These are phyloP conservation scores for Lithophane leautieri DNA, from an alignment of 2,888 invertebrate species.

Conservation along the genomic window DNA sequence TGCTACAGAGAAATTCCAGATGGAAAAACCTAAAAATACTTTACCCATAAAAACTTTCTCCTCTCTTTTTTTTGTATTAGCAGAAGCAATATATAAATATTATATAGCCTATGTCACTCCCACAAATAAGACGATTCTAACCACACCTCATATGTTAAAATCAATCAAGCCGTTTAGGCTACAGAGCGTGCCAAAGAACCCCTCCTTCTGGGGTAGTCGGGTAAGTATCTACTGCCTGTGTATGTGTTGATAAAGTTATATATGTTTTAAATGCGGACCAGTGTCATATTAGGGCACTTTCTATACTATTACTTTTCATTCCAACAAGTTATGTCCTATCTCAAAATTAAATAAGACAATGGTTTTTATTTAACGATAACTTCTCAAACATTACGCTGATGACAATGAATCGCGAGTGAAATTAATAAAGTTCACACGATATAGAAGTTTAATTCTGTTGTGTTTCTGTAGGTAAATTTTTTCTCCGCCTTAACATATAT, in stretches of 20 bases:
- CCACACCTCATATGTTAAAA: too few relatives aligned
- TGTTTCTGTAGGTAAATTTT: conserved; percentile 16
- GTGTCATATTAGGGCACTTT: conserved; percentile 39
- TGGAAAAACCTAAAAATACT: background rate
- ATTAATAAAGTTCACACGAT: background rate
- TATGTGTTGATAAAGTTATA: conserved; percentile 16
- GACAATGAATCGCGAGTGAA: conserved; percentile 3
- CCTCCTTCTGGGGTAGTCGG: too few relatives aligned
- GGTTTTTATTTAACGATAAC: conserved; percentile 33
- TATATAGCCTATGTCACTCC: too few relatives aligned
- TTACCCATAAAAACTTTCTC: too few relatives aligned
- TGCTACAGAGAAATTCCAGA: background rate
- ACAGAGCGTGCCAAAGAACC: too few relatives aligned
- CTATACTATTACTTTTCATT: conserved; percentile 46
- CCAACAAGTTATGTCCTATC: conserved; percentile 46
- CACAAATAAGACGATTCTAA: too few relatives aligned
- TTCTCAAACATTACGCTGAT: conserved; percentile 3
- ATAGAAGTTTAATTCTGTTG: background rate
- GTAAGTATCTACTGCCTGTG: background rate
- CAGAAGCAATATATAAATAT: too few relatives aligned
- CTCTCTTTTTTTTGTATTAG: too few relatives aligned
- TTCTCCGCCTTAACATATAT: conserved; percentile 23
- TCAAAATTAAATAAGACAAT: conserved; percentile 39
- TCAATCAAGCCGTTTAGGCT: too few relatives aligned
- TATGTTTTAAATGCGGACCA: conserved; percentile 35